Conservation (phyloP, 30 jellyfish, hydroid and myxozoan genomes). For the Haliclystus octoradiatus region DNA sequence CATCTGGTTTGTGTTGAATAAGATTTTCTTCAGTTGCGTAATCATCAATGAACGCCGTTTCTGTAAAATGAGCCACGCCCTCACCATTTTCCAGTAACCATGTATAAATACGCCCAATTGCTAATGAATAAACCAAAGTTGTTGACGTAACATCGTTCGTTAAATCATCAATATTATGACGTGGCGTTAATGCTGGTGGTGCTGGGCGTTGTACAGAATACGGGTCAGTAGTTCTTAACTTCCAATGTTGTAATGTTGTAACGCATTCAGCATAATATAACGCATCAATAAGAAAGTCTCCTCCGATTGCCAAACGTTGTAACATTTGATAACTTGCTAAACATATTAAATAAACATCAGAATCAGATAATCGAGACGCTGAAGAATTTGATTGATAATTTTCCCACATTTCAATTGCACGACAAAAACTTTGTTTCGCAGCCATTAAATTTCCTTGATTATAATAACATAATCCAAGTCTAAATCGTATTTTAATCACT, state of each 20-base stretch:
- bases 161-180: neutral
- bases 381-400: neutral
- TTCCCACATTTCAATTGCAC: constrained; percentile 5
- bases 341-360: too few relatives aligned
- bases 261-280: constrained; percentile 58
- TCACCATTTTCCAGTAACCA: constrained; percentile 83
- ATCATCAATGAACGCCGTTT: constrained; percentile 49
- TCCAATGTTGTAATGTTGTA: neutral
- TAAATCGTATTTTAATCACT: constrained; percentile 24
- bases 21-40: constrained; percentile 53
- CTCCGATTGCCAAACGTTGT: constrained; percentile 40
- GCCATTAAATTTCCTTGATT: constrained; percentile 27
- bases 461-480: constrained; percentile 61
- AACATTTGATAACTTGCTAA: constrained; percentile 75
- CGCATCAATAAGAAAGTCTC: constrained; percentile 34
- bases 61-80: constrained; percentile 66
- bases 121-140: constrained; percentile 39
- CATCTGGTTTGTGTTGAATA: constrained; percentile 58
- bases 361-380: neutral
- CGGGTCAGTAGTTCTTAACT: neutral
- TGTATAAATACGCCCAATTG: constrained; percentile 62
- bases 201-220: neutral
- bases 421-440: constrained; percentile 44
- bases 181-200: neutral
- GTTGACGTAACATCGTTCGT: neutral